Base-by-base conservation (phyloP, 2,888 invertebrate genomes). In the Villa cingulata region DNA sequence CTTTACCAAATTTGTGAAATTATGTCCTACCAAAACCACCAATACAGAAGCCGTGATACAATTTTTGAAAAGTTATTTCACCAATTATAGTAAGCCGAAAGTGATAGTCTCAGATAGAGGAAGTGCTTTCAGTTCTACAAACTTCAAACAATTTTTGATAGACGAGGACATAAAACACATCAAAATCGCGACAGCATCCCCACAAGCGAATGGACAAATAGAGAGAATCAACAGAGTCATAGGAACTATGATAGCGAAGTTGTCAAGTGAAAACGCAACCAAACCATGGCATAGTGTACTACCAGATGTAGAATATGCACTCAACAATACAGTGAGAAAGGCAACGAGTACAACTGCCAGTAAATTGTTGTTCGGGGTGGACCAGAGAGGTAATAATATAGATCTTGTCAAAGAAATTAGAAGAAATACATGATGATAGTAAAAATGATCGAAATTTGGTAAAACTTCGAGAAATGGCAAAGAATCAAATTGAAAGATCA, bases 261-360 rank as follows among this genome's bases (percentile, higher is more conserved):
- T 43, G 27, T 12, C 5, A n/a, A 39, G 9, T 7, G 23, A n/a
- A 14, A 41, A 40, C 10, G 16, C 37, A 12, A 20, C n/a, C 16
- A 14, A 34, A 9, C 27, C 4, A 16, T 53, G 51, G 48, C 29
- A 46, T 37, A 32, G 19, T 18, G 37, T 37, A 18, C 18, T 59
- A 15, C 16, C 38, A 16, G 20, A 55, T 1, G 55, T 52, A 9
- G 59, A 59, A 46, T 59, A 53, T 50, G 47, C 51, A 6, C 45
- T 58, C 14, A 59, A 59, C 47, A 60, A 59, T 49, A 57, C 57
- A 1, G 32, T 58, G 10, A 50, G 52, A 37, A 54, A 56, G 9
- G 14, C 41, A 27, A 56, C 58, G 14, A 53, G 55, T 1, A 52
- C 58, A 41, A 55, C 57, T 3, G 57, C 60, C 2, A 55, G 56